These are phyloP conservation scores for Hyles euphorbiae DNA, from an alignment of 1,140 invertebrate genomes.

Conservation along the genomic window DNA sequence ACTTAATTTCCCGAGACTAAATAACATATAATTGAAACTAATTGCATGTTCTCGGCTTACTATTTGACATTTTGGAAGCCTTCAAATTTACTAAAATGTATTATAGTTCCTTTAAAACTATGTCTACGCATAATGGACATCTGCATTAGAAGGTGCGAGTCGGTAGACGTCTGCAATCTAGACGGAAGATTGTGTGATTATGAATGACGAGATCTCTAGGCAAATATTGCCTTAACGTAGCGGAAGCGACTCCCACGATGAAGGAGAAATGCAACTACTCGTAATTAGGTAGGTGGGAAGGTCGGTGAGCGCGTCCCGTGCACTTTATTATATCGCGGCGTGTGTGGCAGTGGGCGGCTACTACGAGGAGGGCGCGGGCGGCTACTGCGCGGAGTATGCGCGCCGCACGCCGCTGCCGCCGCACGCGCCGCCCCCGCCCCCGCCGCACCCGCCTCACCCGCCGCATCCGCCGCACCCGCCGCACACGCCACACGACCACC, in stretches of 20 bases:
- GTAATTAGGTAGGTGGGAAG: conserved; percentile 44
- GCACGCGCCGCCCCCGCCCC: conserved; percentile 48
- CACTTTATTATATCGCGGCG: conserved; percentile 44
- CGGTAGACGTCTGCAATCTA: too few species aligned
- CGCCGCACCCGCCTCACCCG: conserved; percentile 65
- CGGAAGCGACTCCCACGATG: neutral
- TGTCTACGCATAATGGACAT: too few species aligned
- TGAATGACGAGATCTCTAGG: neutral
- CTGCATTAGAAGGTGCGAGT: too few species aligned
- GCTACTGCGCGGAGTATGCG: conserved; percentile 73
- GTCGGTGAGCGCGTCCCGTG: conserved; percentile 14
- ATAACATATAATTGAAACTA: conserved; percentile 36
- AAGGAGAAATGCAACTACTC: conserved; percentile 12
- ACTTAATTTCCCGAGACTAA: conserved; percentile 27
- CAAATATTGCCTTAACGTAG: neutral
- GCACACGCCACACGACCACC: conserved; percentile 42
- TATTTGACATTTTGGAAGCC: neutral
- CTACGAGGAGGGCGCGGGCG: conserved; percentile 63
- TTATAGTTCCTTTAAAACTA: neutral
- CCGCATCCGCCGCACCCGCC: conserved; percentile 48
- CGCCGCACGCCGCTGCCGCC: conserved; percentile 70
- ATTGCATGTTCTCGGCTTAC: conserved; percentile 57
- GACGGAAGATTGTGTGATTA: too few species aligned
- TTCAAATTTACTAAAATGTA: neutral
- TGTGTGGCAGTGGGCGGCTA: conserved; percentile 74